These are phyloP conservation scores for Reticulitermes lucifugus DNA, from an alignment of 2,888 invertebrate genomes.

Conservation along the genomic window DNA sequence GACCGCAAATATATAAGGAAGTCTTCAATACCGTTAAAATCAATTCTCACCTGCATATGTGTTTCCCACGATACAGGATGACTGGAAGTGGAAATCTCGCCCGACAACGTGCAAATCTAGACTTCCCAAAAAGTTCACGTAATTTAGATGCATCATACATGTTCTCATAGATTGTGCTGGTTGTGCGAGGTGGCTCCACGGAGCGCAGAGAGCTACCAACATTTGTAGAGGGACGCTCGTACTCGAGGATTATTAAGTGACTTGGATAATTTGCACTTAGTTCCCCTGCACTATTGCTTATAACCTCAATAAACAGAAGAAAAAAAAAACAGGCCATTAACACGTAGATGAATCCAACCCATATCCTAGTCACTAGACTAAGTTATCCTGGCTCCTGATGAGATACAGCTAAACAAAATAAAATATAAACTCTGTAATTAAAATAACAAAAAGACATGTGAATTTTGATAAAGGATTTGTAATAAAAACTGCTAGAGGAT, in stretches of 20 bases:
- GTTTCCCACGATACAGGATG: slow-evolving; percentile 79
- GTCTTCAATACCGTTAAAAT: neutral
- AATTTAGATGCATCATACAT: slow-evolving; percentile 70
- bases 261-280: slow-evolving; percentile 79
- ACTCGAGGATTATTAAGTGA: slow-evolving; percentile 74
- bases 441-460: no score
- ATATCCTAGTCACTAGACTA: no score
- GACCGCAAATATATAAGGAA: neutral
- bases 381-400: no score
- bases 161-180: slow-evolving; percentile 70
- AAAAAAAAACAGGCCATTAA: neutral
- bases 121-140: slow-evolving; percentile 73
- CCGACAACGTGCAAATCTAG: slow-evolving; percentile 79
- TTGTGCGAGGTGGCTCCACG: slow-evolving; percentile 58
- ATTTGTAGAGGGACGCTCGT: slow-evolving; percentile 62
- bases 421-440: no score
- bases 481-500: no score
- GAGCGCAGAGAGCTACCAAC: slow-evolving; percentile 53
- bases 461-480: no score
- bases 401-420: no score
- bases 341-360: neutral
- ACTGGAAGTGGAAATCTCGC: slow-evolving; percentile 82
- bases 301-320: slow-evolving; percentile 59
- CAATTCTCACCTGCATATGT: slow-evolving; percentile 68
- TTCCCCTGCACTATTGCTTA: slow-evolving; percentile 75